Percentiles rank a stretch among this genome's conserved stretches.
phyloP scores from a whole-genome alignment of 2,888 invertebrate genomes.

The Chrysolina oricalcia region DNA sequence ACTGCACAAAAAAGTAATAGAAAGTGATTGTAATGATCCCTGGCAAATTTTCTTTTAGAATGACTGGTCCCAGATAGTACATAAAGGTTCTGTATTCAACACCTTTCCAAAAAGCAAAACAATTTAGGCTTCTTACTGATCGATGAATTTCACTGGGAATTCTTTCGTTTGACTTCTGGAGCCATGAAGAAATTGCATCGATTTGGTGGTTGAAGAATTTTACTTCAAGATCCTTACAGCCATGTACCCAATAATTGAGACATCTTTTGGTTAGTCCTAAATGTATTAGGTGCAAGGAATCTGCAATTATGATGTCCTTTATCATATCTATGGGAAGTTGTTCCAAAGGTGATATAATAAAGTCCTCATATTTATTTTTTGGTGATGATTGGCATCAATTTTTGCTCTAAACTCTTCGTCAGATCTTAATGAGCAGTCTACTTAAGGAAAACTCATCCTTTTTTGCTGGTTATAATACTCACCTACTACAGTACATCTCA shows the following conservation, averaged over 20 bases:
- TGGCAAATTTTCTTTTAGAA: conserved; percentile 45
- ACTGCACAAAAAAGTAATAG: conserved; percentile 39
- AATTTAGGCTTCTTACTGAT: conserved; percentile 30
- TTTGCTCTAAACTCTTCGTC: conserved; percentile 30
- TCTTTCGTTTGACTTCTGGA: conserved; percentile 27
- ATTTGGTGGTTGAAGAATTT: conserved; percentile 35
- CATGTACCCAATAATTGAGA: conserved; percentile 31
- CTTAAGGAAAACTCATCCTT: conserved; percentile 29
- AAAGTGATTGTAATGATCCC: conserved; percentile 44
- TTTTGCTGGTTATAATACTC: conserved; percentile 29
- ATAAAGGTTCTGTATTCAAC: conserved; percentile 47
- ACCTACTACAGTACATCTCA: conserved; percentile 29
- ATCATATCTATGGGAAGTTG: conserved; percentile 34
- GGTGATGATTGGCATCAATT: conserved; percentile 30
- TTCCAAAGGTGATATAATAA: conserved; percentile 27
- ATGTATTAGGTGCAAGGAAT: conserved; percentile 31
- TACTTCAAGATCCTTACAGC: conserved; percentile 32
- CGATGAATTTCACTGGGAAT: conserved; percentile 37
- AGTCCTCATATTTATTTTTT: conserved; percentile 27
- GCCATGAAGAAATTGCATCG: conserved; percentile 28
- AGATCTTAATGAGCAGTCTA: conserved; percentile 31
- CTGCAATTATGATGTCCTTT: conserved; percentile 28
- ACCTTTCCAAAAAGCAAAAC: conserved; percentile 25
- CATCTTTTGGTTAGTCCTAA: conserved; percentile 30
- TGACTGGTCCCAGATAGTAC: conserved; percentile 47